phyloP scores from a whole-genome alignment of 1,140 invertebrate genomes.

The Sycobia sp. region DNA sequence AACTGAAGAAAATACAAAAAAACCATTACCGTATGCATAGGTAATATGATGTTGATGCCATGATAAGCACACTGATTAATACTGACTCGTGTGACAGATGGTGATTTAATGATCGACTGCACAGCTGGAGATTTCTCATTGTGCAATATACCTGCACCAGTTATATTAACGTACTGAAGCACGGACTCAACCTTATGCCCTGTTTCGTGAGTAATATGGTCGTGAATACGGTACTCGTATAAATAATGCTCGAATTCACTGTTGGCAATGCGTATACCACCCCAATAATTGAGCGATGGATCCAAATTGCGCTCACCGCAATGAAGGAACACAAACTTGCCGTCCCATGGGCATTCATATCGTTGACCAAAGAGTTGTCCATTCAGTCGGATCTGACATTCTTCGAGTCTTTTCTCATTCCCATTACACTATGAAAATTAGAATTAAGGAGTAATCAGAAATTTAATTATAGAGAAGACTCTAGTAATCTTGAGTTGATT shows the following conservation, averaged over 20 bases:
- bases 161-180: conserved; percentile 84
- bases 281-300: conserved; percentile 85
- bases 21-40: conserved; percentile 72
- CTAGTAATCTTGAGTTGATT: too few species aligned
- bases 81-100: conserved; percentile 80
- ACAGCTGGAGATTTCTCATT: conserved; percentile 93
- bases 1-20: too few species aligned
- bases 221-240: conserved; percentile 81
- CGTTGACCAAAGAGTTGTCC: conserved; percentile 84
- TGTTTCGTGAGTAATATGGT: conserved; percentile 76
- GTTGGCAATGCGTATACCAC: conserved; percentile 90
- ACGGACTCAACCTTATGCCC: conserved; percentile 72
- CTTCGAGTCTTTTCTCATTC: conserved; percentile 80
- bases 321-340: conserved; percentile 91
- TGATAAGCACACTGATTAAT: conserved; percentile 86
- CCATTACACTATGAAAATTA: conserved; percentile 77
- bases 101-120: conserved; percentile 85
- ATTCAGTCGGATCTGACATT: conserved; percentile 88
- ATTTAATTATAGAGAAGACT: neutral
- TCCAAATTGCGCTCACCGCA: conserved; percentile 83
- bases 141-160: conserved; percentile 95
- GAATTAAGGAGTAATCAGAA: conserved; percentile 5
- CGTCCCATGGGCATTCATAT: conserved; percentile 86
- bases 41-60: conserved; percentile 90
- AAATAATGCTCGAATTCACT: conserved; percentile 86